These are phyloP conservation scores for Agrilus cyanescens DNA, from an alignment of 2,888 invertebrate genomes.

Conservation along the genomic window DNA sequence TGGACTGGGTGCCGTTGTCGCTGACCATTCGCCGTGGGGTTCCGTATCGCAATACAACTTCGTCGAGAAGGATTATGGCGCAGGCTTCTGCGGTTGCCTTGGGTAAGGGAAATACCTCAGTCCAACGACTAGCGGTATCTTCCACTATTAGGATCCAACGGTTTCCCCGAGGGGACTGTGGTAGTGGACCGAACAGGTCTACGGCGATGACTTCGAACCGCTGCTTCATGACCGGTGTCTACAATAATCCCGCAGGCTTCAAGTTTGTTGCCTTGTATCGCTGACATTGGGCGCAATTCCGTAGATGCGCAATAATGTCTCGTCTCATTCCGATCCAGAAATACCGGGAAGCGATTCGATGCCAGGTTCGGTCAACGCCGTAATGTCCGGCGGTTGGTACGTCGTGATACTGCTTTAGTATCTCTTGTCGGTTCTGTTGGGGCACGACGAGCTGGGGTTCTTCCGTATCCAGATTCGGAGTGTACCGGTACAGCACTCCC, in stretches of 20 bases:
- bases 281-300: not conserved
- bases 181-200: not conserved
- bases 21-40: too few relatives aligned
- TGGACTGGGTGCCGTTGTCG: too few relatives aligned
- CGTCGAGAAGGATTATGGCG: not conserved
- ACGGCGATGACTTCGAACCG: not conserved
- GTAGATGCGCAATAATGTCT: not conserved
- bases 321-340: not conserved
- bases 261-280: not conserved
- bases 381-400: not conserved
- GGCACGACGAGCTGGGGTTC: not conserved
- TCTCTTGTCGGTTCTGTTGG: not conserved
- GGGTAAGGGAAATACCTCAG: not conserved
- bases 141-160: not conserved
- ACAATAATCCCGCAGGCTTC: not conserved
- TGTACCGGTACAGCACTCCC: not conserved
- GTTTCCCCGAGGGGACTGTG: not conserved
- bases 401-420: not conserved
- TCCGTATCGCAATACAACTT: too few relatives aligned
- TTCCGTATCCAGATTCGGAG: not conserved
- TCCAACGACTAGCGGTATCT: not conserved
- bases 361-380: not conserved
- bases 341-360: not conserved
- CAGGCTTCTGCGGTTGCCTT: not conserved
- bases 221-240: not conserved